Base-by-base conservation (phyloP, 1,140 invertebrate species). In the Cyclargus thomasi region DNA sequence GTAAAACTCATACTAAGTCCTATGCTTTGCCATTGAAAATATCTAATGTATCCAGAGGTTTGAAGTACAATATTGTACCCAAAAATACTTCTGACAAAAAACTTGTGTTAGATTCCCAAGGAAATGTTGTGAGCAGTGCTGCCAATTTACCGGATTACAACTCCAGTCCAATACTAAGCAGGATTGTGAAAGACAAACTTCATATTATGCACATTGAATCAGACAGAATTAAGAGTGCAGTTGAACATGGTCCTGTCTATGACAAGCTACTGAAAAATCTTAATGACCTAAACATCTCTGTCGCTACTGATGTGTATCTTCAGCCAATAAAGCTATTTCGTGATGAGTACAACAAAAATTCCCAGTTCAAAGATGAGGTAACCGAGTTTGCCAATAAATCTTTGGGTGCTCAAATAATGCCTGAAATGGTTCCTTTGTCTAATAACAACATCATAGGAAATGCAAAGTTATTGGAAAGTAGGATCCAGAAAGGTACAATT, bases 171-270 rank as follows among this genome's bases (percentile, higher is more conserved):
- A 87, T 90, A 29, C 72, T 93, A 0, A 88, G 89, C 62, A 80
- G 82, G 0, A 70, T 85, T 36, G 91, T 90, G 0, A 92, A 92
- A 74, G 86, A 92, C 18, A 92, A 92, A 73, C 77, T 93, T 0
- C 83, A 92, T 55, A 74, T 85, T 0, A 91, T 92, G 81, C 86
- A 83, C 4, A 90, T 93, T 10, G 91, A 92, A 71, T 92, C 84
- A 21, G 88, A 92, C 65, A 85, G 91, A 75, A 88, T 93, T 16
- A 92, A 92, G 67, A 93, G 92, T 74, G 92, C 92, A 0, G 91
- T 93, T 3, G 90, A 92, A 75, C 92, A 93, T 78, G 92, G 90
- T 0, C 92, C 92, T 0, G 90, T 92, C 17, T 93, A 93, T 73
- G 91, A 92, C 57, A 91, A 92, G 68, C 74, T 93, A 1, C 88